Conservation (phyloP, 2,888 invertebrate genomes). For the Orthosia gracilis region DNA sequence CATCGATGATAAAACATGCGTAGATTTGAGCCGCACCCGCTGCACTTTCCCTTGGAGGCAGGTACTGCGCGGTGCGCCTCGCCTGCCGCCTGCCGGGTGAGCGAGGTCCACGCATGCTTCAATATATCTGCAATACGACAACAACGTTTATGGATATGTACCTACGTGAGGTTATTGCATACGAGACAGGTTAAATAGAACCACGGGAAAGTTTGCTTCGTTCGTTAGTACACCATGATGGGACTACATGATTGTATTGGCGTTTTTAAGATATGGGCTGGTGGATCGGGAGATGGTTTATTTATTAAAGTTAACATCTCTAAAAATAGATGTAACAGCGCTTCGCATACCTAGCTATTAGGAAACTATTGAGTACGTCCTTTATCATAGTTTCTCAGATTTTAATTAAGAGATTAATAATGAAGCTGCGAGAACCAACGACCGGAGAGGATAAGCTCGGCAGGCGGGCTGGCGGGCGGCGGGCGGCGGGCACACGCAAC, state of each 20-base stretch:
- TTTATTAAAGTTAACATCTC: not conserved
- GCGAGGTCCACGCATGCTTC: constrained; percentile 81
- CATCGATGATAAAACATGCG: constrained; percentile 89
- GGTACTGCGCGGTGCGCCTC: constrained; percentile 74
- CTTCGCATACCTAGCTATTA: constrained; percentile 16
- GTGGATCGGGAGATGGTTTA: not conserved
- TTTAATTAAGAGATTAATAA: constrained; percentile 87
- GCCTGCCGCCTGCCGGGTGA: constrained; percentile 72
- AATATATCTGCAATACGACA: constrained; percentile 79
- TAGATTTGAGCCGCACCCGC: constrained; percentile 86
- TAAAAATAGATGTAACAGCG: constrained; percentile 2
- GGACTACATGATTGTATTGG: constrained; percentile 8
- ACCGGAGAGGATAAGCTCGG: constrained; percentile 82
- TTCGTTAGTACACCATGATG: constrained; percentile 39
- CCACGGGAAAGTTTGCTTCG: constrained; percentile 77
- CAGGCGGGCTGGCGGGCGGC: constrained; percentile 74
- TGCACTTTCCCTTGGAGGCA: constrained; percentile 86
- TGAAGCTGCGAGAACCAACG: constrained; percentile 80
- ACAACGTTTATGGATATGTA: constrained; percentile 80
- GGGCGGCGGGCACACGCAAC: constrained; percentile 79
- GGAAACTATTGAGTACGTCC: constrained; percentile 36
- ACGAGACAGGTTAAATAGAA: constrained; percentile 78
- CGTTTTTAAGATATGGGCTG: not conserved
- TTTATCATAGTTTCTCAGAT: constrained; percentile 64
- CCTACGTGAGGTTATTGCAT: constrained; percentile 82